These are phyloP conservation scores for Muscicapa striata DNA, from an alignment of 2,797 vertebrate species.

Conservation along the genomic window DNA sequence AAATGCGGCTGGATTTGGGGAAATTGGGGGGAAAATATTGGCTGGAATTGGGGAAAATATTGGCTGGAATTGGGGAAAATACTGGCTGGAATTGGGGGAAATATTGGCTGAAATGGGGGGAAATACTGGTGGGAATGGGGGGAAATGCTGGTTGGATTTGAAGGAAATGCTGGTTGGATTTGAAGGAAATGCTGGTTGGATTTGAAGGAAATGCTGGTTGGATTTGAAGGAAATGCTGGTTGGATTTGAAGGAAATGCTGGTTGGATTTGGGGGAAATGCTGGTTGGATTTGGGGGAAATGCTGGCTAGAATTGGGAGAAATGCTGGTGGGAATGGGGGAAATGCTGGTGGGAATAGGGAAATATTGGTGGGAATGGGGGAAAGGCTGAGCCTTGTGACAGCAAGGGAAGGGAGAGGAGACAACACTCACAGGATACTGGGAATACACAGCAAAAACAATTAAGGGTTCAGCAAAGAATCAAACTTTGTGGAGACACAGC, in stretches of 20 bases:
- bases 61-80: too few relatives aligned
- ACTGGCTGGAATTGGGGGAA: too few relatives aligned
- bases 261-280: too few relatives aligned
- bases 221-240: not conserved
- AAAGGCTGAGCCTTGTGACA: not conserved
- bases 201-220: not conserved
- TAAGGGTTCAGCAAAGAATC: not conserved
- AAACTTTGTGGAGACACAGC: not conserved
- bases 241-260: too few relatives aligned
- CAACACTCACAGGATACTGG: not conserved
- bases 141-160: too few relatives aligned
- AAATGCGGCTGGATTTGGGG: not conserved
- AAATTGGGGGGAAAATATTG: not conserved
- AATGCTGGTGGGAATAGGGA: not conserved
- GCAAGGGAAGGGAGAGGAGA: not conserved
- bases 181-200: too few relatives aligned
- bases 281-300: too few relatives aligned
- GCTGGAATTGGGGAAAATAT: accelerated
- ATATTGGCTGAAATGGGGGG: accelerated
- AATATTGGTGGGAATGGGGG: not conserved
- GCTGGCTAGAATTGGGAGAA: not conserved
- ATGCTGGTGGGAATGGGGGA: not conserved
- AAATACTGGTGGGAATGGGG: too few relatives aligned
- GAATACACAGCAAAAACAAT: not conserved
- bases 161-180: too few relatives aligned